phyloP scores from a whole-genome alignment of 2,113 vertebrate genomes.

The Sapajus apella region DNA sequence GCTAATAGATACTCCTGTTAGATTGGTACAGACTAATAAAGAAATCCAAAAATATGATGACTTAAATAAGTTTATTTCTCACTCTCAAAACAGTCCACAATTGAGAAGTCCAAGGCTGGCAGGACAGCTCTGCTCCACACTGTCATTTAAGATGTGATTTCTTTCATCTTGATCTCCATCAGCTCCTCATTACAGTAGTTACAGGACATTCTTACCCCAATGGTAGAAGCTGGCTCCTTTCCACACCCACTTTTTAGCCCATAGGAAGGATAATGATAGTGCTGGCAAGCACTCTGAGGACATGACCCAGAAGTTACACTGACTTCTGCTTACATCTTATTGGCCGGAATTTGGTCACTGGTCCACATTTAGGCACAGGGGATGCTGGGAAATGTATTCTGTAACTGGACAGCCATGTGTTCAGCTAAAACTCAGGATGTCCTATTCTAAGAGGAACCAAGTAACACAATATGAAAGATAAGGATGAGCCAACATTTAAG shows the following conservation, averaged over 20 bases:
- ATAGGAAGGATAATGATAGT: neutral
- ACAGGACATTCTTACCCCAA: neutral
- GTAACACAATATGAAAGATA: neutral
- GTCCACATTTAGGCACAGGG: neutral
- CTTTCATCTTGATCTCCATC: neutral
- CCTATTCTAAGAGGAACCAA: neutral
- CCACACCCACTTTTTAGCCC: neutral
- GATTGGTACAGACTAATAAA: neutral
- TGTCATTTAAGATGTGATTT: neutral
- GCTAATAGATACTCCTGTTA: neutral
- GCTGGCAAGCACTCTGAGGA: neutral
- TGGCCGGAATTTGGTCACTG: neutral
- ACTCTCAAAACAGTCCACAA: neutral
- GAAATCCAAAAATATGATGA: neutral
- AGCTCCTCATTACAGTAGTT: neutral
- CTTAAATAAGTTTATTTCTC: neutral
- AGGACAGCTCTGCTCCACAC: neutral
- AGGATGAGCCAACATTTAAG: neutral
- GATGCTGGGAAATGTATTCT: neutral
- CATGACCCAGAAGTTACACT: neutral
- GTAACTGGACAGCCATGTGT: neutral
- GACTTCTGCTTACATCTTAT: neutral
- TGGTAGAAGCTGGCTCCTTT: neutral
- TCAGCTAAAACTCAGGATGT: neutral
- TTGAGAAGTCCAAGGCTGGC: neutral